These are phyloP conservation scores for Choristoneura rosaceana DNA, from an alignment of 2,888 invertebrate genomes.

Conservation along the genomic window DNA sequence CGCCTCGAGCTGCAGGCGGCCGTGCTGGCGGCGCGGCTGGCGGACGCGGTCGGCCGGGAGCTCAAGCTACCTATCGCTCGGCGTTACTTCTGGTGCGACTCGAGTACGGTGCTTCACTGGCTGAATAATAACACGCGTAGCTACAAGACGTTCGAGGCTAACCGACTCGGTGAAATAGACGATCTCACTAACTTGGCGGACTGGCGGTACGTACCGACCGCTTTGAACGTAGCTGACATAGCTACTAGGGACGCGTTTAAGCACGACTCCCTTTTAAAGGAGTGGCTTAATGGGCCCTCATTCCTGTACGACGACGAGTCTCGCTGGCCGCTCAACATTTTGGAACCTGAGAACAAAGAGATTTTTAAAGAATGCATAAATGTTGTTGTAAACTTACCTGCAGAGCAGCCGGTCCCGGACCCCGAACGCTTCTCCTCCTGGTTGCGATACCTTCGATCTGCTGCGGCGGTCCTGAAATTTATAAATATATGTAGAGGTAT, in stretches of 20 bases:
- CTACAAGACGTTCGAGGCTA: slow-evolving; percentile 3
- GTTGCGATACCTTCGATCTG: slow-evolving; percentile 28
- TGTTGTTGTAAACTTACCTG: background rate
- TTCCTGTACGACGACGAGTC: background rate
- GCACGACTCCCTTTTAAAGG: background rate
- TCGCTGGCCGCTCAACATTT: background rate
- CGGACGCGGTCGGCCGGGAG: background rate
- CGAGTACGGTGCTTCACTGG: slow-evolving; percentile 6
- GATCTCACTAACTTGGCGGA: background rate
- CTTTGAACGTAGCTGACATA: slow-evolving; percentile 1
- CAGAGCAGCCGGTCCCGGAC: slow-evolving; percentile 31
- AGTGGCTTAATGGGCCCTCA: background rate
- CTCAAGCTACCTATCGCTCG: background rate
- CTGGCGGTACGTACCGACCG: slow-evolving; percentile 5
- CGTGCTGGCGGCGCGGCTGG: background rate
- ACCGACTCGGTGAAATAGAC: slow-evolving; percentile 3
- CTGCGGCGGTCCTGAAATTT: slow-evolving; percentile 19
- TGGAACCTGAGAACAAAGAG: background rate
- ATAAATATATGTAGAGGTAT: slow-evolving; percentile 17
- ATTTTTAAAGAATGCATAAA: background rate
- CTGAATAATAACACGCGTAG: slow-evolving; percentile 6
- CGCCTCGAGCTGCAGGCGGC: background rate
- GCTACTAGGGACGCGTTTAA: background rate
- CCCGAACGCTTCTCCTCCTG: slow-evolving; percentile 38
- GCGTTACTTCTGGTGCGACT: slow-evolving; percentile 9